Evolutionary conservation across 2,113 vertebrate species (phyloP).

Genomic region (Holacanthus passer): DNA sequence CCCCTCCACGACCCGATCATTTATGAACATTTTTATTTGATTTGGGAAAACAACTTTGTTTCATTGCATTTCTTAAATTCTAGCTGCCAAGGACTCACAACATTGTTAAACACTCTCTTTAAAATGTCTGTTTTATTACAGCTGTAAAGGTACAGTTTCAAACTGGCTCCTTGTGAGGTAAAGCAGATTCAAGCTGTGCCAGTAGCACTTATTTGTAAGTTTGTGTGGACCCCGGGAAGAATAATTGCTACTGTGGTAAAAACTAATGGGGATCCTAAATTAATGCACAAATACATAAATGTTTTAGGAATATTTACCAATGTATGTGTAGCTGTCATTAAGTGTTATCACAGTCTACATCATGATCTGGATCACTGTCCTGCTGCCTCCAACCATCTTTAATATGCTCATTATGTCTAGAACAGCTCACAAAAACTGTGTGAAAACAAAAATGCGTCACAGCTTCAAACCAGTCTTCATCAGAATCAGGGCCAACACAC

Average conservation of each 20-base stretch:
- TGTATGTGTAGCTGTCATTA: no score
- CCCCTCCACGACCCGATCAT: not conserved
- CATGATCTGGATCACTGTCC: constrained; percentile 1
- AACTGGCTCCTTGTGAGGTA: not conserved
- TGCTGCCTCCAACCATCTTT: not conserved
- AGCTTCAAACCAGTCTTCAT: not conserved
- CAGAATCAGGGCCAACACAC: not conserved
- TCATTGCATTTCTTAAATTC: not conserved
- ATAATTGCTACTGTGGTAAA: no score
- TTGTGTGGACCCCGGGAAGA: no score
- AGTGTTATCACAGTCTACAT: no score
- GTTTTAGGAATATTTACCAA: not conserved
- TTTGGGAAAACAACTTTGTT: not conserved
- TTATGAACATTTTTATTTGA: not conserved
- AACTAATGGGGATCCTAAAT: no score
- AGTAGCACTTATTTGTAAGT: no score
- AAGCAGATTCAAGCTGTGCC: not conserved
- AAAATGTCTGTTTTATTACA: constrained; percentile 15
- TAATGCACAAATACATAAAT: no score
- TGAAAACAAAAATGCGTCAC: not conserved
- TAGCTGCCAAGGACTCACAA: not conserved
- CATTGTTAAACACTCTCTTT: not conserved
- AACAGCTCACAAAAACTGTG: not conserved
- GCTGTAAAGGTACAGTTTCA: not conserved
- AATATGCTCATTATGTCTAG: constrained; percentile 2